These are phyloP conservation scores for Phortica okadai DNA, from an alignment of 2,888 invertebrate genomes.

Conservation along the genomic window DNA sequence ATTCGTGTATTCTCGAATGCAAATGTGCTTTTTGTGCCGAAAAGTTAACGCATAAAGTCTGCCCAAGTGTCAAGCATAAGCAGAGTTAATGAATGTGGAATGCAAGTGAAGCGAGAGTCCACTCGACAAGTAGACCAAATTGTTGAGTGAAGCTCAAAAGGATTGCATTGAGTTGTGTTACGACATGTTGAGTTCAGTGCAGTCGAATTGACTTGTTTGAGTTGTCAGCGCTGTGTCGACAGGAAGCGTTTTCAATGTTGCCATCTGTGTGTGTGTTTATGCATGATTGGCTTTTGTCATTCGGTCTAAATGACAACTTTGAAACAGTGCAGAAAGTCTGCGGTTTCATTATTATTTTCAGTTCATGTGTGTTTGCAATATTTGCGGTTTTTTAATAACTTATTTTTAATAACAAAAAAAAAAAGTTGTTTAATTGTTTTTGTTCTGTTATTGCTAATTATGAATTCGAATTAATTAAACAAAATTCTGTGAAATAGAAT, in stretches of 20 bases:
- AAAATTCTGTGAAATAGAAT: neutral
- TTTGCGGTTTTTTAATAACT: neutral
- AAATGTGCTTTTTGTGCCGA: too few relatives aligned
- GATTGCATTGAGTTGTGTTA: neutral
- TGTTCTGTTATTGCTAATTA: too few relatives aligned
- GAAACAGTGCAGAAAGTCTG: too few relatives aligned
- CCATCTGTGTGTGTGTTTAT: neutral
- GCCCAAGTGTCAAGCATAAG: too few relatives aligned
- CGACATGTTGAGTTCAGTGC: neutral
- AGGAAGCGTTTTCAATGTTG: neutral
- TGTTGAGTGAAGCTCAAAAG: neutral
- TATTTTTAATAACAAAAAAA: neutral
- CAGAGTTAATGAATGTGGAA: neutral
- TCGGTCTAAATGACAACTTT: neutral
- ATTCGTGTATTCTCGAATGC: too few relatives aligned
- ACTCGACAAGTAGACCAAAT: neutral
- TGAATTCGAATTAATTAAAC: neutral
- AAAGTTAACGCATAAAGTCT: too few relatives aligned
- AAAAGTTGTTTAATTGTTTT: neutral
- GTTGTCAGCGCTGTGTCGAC: neutral
- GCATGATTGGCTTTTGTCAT: neutral
- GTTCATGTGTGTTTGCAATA: neutral
- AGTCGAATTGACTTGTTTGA: neutral
- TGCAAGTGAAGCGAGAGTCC: neutral
- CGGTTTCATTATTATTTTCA: too few relatives aligned